Percentiles rank a stretch among this genome's conserved stretches.
These are phyloP conservation scores for Erpornis zantholeuca DNA, from an alignment of 2,113 vertebrate species.

Conservation along the genomic window DNA sequence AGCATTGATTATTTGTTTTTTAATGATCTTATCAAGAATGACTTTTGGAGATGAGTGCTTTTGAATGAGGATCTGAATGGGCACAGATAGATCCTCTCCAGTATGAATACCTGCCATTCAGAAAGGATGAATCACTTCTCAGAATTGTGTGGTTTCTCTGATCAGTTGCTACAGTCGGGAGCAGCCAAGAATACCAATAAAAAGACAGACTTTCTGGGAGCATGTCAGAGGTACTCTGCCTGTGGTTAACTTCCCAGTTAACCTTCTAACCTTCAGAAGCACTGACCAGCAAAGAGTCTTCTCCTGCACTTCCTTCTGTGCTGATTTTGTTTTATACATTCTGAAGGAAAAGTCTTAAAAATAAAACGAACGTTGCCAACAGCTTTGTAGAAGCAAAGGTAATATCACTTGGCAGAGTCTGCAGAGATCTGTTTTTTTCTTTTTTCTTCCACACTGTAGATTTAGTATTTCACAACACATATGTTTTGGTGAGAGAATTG, in stretches of 20 bases:
- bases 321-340: not conserved
- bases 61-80: conserved; percentile 17
- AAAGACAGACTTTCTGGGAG: not conserved
- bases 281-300: not conserved
- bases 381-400: not conserved
- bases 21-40: conserved; percentile 8
- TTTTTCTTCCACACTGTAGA: not conserved
- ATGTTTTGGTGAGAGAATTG: not conserved
- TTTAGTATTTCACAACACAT: not conserved
- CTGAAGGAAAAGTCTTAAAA: not conserved
- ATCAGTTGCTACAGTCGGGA: not conserved
- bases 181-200: conserved; percentile 7
- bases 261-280: not conserved
- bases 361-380: not conserved
- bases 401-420: not conserved
- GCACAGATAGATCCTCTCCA: conserved; percentile 18
- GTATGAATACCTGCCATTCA: conserved; percentile 48
- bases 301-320: not conserved
- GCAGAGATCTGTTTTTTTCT: not conserved
- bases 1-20: conserved; percentile 30
- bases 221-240: not conserved
- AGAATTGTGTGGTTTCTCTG: not conserved
- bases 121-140: not conserved
- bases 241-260: not conserved
- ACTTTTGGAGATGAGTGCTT: not conserved